These are phyloP conservation scores for Theretra japonica DNA, from an alignment of 2,888 invertebrate genomes.

Conservation along the genomic window DNA sequence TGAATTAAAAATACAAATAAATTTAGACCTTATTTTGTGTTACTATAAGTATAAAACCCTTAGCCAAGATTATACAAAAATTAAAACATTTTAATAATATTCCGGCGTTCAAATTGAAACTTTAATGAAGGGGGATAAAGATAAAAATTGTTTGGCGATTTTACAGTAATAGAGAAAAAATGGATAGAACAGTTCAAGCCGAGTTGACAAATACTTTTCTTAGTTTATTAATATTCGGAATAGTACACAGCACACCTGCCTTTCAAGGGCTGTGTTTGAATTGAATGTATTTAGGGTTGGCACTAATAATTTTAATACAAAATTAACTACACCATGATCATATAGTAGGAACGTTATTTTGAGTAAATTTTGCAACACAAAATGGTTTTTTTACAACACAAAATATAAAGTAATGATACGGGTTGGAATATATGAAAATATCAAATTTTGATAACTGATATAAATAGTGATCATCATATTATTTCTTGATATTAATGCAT, in stretches of 20 bases:
- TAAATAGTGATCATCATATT: too few species aligned
- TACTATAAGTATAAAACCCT: too few species aligned
- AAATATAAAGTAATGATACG: too few species aligned
- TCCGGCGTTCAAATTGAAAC: not conserved
- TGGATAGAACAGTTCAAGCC: conserved; percentile 19
- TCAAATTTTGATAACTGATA: too few species aligned
- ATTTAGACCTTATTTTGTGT: not conserved
- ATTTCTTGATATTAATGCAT: too few species aligned
- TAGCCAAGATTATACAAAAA: not conserved
- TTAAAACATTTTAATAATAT: not conserved
- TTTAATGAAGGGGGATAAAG: not conserved
- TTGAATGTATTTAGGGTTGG: not conserved
- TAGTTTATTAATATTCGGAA: conserved; percentile 17
- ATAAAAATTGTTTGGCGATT: not conserved
- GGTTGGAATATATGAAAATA: too few species aligned
- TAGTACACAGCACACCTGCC: conserved; percentile 21
- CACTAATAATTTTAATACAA: not conserved
- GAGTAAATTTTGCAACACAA: too few species aligned
- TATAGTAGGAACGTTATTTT: not conserved
- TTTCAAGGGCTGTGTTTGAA: conserved; percentile 12
- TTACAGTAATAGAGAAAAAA: not conserved
- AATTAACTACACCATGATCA: too few species aligned
- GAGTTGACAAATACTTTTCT: conserved; percentile 30
- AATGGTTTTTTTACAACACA: too few species aligned
- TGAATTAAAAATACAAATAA: not conserved